phyloP scores from a whole-genome alignment of 2,113 vertebrate species.

The Anseranas semipalmata region DNA sequence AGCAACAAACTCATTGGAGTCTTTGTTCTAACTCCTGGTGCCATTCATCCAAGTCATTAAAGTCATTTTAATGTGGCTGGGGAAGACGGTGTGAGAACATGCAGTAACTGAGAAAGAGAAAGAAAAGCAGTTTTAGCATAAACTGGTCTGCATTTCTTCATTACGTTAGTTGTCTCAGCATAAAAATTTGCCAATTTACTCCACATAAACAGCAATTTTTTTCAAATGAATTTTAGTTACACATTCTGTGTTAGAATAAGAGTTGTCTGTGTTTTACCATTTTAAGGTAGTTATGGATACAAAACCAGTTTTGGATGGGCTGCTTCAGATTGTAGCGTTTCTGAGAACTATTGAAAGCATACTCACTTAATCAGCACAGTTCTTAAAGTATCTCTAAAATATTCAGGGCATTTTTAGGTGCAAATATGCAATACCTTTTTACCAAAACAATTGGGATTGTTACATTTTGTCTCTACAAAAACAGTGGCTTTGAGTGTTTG shows the following conservation, averaged over 20 bases:
- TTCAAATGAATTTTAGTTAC: background rate
- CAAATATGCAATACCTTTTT: background rate
- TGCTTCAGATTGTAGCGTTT: background rate
- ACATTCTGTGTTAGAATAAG: background rate
- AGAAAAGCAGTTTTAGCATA: background rate
- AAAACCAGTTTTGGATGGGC: background rate
- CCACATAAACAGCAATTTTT: background rate
- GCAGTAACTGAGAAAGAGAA: background rate
- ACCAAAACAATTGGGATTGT: rapidly evolving
- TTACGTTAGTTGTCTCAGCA: background rate
- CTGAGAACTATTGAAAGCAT: background rate
- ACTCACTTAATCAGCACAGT: background rate
- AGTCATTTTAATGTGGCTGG: background rate
- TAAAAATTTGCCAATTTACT: background rate
- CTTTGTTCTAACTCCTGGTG: background rate
- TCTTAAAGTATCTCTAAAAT: background rate
- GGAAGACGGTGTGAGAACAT: background rate
- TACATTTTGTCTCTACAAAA: background rate
- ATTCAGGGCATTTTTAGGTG: background rate
- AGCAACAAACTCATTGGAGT: background rate
- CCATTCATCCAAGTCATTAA: background rate
- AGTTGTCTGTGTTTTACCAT: background rate
- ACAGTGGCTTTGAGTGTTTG: background rate
- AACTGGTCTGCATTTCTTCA: background rate
- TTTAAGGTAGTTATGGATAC: background rate